phyloP scores from a whole-genome alignment of 2,888 invertebrate genomes.

The Chrysodeixis includens region DNA sequence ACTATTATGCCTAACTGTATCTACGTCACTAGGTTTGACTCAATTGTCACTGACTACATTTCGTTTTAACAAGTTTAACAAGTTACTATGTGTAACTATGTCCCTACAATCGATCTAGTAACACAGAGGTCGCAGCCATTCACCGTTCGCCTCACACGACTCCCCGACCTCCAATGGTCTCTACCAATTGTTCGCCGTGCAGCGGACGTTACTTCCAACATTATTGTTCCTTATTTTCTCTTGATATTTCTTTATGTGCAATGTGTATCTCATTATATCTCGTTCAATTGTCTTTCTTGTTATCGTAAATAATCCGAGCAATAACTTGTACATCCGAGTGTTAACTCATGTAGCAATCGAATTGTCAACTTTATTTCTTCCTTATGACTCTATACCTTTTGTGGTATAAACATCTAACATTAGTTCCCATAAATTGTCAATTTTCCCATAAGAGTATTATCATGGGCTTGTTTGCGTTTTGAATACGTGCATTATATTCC shows the following conservation, averaged over 20 bases:
- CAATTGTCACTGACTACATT: not conserved
- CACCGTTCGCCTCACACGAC: constrained; percentile 41
- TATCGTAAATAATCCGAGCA: too few species aligned
- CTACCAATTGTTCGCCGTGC: constrained; percentile 53
- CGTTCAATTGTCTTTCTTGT: not conserved
- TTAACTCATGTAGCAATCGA: not conserved
- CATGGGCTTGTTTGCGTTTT: constrained; percentile 36
- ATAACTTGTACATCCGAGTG: not conserved
- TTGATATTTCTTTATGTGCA: constrained; percentile 49
- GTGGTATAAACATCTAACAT: not conserved
- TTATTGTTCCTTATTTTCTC: constrained; percentile 46
- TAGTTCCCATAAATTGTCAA: constrained; percentile 28
- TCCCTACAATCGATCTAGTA: constrained; percentile 22
- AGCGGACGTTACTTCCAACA: constrained; percentile 38
- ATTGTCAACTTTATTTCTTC: not conserved
- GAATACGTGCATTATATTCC: constrained; percentile 58
- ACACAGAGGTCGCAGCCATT: constrained; percentile 52
- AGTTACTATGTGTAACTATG: too few species aligned
- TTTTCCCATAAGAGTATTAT: constrained; percentile 38
- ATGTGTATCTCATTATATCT: constrained; percentile 29
- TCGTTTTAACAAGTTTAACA: not conserved
- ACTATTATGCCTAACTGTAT: not conserved
- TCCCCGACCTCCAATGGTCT: constrained; percentile 49
- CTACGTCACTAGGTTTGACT: not conserved
- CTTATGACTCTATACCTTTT: not conserved